phyloP scores from a whole-genome alignment of 2,888 invertebrate genomes.

The Microctonus aethiopoides region DNA sequence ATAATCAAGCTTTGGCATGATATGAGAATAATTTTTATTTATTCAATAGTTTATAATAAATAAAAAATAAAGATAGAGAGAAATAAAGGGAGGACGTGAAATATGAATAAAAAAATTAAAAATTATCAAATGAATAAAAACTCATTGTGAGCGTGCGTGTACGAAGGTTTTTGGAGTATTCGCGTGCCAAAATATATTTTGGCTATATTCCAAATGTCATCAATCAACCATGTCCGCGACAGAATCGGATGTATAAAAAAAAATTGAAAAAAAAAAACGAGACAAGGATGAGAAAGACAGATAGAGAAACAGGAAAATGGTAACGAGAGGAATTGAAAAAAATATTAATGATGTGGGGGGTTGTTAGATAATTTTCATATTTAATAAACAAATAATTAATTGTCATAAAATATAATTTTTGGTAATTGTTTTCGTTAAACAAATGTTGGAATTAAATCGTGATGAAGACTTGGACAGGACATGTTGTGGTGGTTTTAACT shows the following conservation, averaged over 20 bases:
- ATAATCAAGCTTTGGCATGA: not conserved
- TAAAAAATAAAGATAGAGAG: not conserved
- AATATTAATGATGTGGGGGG: conserved; percentile 28
- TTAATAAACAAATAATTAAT: conserved; percentile 27
- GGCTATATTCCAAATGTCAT: conserved; percentile 42
- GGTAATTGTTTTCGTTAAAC: not conserved
- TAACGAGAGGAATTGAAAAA: not conserved
- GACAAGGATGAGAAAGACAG: conserved; percentile 29
- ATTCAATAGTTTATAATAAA: not conserved
- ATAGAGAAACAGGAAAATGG: conserved; percentile 12
- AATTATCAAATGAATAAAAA: conserved; percentile 24
- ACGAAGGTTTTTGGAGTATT: conserved; percentile 10
- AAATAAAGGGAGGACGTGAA: not conserved
- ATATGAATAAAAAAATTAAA: not conserved
- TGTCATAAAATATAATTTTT: not conserved
- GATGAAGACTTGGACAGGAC: not conserved
- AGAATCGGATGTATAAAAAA: conserved; percentile 13
- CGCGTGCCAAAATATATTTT: conserved; percentile 25
- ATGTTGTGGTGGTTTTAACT: conserved; percentile 12
- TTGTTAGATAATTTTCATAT: conserved; percentile 41
- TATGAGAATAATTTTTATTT: not conserved
- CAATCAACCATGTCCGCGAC: conserved; percentile 38
- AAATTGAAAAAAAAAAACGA: conserved; percentile 1
- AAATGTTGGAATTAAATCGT: not conserved
- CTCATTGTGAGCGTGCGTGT: not conserved